Evolutionary conservation across 2,797 vertebrate genomes (phyloP), one percentile per base, ranked within the genome.

Genomic region (Chiroxiphia lanceolata): DNA sequence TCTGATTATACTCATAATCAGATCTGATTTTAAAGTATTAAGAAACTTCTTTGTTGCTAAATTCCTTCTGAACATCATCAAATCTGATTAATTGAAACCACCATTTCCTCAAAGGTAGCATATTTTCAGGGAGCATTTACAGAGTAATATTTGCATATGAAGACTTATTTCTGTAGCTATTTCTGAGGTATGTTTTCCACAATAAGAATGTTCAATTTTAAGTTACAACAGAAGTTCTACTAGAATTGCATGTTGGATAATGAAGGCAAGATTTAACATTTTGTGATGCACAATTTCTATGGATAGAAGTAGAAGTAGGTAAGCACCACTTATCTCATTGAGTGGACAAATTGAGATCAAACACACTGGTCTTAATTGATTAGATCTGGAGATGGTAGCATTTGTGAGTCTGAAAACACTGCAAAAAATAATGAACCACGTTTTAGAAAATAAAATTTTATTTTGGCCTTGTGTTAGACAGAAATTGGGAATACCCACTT

Each of bases 301-400:
- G 67, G 64, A 90, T 69, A 97, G 84, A 93, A 95, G 96, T 69
- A 97, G 84, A 93, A 95, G 96, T 93, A 97, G 83, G 69, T 90
- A 94, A 96, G 92, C 29, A 95, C 44, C 61, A 95, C 72, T 95
- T 97, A 96, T 86, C 76, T 96, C 50, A 34, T 69, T 96, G 95
- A 95, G 82, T 87, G 67, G 80, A 95, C 83, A 95, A 92, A 13
- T 44, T 90, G 83, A 94, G 74, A 95, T 95, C 91, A 97, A 97
- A 50, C 79, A 89, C 86, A 91, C 51, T 91, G 36, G 57, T 93
- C 61, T 56, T 57, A 97, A 96, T 96, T 96, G 95, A 96, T 96
- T 96, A 94, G 82, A 93, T 68, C 18, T 44, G 59, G 83, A 95
- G 54, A 89, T 68, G 69, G 29, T 76, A 96, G 83, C 45, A 88